Evolutionary conservation across 2,797 vertebrate genomes (phyloP).

Genomic region (Dromococcyx pavoninus): DNA sequence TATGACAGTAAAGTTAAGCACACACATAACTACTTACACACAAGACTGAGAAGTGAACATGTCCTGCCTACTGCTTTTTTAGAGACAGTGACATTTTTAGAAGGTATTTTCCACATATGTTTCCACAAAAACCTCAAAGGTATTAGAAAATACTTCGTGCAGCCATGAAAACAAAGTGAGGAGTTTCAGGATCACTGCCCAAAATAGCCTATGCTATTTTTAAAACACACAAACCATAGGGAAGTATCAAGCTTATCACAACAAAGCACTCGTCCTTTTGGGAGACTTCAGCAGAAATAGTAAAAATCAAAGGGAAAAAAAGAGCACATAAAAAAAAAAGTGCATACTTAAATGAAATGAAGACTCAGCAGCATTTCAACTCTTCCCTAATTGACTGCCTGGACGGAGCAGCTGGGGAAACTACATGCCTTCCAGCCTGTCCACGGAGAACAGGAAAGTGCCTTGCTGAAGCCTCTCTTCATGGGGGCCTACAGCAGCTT

Average conservation of each 20-base stretch:
- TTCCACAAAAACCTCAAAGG: not conserved
- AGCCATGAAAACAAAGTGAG: not conserved
- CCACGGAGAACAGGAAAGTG: not conserved
- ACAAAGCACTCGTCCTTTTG: slow-evolving; percentile 22
- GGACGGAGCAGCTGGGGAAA: not conserved
- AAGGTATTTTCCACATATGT: not conserved
- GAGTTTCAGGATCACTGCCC: not conserved
- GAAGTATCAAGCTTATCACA: slow-evolving; percentile 21
- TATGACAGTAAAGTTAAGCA: not conserved
- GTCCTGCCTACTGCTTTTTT: not conserved
- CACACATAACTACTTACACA: not conserved
- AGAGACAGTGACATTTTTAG: not conserved
- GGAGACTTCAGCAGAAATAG: not conserved
- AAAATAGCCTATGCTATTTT: slow-evolving; percentile 21
- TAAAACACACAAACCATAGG: not conserved
- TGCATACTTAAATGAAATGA: not conserved
- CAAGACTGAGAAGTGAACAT: not conserved
- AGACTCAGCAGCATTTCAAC: not conserved
- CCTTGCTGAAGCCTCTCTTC: slow-evolving; percentile 5
- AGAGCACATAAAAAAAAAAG: not conserved
- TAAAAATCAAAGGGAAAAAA: slow-evolving; percentile 12
- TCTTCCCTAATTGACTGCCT: not conserved
- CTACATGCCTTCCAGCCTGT: not conserved
- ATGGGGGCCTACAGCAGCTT: not conserved
- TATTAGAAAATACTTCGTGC: not conserved